Conservation (phyloP, 2,113 vertebrate species). For the Thalassarche chlororhynchos region DNA sequence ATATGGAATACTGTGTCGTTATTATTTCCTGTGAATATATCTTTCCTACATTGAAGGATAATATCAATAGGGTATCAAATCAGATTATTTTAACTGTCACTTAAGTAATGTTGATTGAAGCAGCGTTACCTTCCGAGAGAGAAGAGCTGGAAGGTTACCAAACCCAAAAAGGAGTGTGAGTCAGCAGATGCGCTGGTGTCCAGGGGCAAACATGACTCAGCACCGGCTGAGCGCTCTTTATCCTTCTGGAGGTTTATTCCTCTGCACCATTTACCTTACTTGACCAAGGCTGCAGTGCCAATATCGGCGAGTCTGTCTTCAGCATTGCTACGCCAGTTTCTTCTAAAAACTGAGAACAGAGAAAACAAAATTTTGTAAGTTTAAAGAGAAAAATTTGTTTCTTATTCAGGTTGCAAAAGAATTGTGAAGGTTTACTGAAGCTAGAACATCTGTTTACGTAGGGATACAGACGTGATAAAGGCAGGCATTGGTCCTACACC, state of each 20-base stretch:
- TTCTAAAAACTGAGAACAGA: neutral
- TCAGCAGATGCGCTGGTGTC: neutral
- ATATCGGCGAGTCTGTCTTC: neutral
- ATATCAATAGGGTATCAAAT: fast-evolving
- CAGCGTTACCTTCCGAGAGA: neutral
- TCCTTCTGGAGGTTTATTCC: neutral
- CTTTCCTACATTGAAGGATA: neutral
- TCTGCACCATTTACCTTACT: slow-evolving; percentile 45
- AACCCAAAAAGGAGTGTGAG: neutral
- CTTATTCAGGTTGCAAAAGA: neutral
- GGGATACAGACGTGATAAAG: fast-evolving
- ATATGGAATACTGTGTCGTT: neutral
- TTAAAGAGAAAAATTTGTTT: neutral
- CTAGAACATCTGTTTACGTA: neutral
- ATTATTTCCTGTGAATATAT: neutral
- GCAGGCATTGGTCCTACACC: neutral
- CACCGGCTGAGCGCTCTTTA: neutral
- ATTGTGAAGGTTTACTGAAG: neutral
- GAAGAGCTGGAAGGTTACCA: neutral
- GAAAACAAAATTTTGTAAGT: too few species aligned
- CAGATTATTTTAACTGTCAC: neutral
- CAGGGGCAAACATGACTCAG: slow-evolving; percentile 36
- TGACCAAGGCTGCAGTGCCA: slow-evolving; percentile 26
- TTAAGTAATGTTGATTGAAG: neutral
- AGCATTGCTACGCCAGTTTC: neutral